These are phyloP conservation scores for Perca fluviatilis DNA, from an alignment of 2,113 vertebrate genomes.

Conservation along the genomic window DNA sequence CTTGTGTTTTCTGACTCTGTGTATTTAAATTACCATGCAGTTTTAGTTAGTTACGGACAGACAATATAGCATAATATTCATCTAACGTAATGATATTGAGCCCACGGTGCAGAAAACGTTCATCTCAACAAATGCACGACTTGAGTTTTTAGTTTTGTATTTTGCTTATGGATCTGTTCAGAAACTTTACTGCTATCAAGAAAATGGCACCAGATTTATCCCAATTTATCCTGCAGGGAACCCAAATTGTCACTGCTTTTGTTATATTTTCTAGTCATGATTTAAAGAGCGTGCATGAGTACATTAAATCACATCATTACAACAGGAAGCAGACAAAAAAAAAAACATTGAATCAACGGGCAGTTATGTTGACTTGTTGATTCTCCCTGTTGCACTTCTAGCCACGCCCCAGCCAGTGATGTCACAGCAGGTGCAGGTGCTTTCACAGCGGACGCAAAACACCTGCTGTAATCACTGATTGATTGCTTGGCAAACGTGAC, in stretches of 20 bases:
- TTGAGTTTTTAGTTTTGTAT: background rate
- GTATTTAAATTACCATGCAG: background rate
- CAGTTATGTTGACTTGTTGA: background rate
- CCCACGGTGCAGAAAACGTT: background rate
- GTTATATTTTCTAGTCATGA: too few relatives aligned
- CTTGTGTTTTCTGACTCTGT: background rate
- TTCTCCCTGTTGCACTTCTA: background rate
- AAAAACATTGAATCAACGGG: too few relatives aligned
- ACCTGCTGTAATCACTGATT: slow-evolving; percentile 1
- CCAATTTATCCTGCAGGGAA: too few relatives aligned
- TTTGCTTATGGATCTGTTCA: background rate
- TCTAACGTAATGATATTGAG: background rate
- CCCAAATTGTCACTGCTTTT: too few relatives aligned
- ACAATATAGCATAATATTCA: background rate
- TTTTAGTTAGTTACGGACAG: background rate
- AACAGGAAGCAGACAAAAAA: background rate
- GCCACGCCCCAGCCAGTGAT: background rate
- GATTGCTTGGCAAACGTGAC: too few relatives aligned
- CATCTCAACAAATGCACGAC: too few relatives aligned
- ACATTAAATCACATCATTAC: too few relatives aligned
- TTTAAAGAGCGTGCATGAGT: too few relatives aligned
- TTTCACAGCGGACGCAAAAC: background rate
- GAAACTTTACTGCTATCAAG: background rate
- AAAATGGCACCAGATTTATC: too few relatives aligned
- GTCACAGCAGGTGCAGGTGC: background rate